Evolutionary conservation across 2,888 invertebrate genomes (phyloP), one percentile per base, ranked within the genome.

Genomic region (Lochmaea capreae): DNA sequence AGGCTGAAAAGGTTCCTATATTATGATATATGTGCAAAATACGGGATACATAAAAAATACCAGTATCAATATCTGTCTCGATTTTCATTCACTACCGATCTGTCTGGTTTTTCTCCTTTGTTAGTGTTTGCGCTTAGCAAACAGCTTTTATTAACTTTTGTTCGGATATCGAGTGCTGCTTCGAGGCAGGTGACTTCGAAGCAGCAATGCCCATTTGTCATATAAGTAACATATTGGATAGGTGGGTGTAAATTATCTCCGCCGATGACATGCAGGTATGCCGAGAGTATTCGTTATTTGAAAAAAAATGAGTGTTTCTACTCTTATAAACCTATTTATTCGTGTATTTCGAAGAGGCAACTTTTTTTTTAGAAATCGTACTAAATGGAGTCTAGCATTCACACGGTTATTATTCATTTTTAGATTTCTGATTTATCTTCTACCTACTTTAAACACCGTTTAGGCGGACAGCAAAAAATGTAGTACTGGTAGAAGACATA

Each of bases 171-270:
- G 58, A 67, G 16, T 67, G 67, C 58, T 42, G 57, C 67, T 61
- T 66, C 57, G 65, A 65, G 71, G 58, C 71, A 71, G 65, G 58
- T 71, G 71, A 70, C 58, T 65, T 43, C 58, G 58, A 12, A 43
- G 43, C 68, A 52, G 59, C 71, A 57, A 67, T 68, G 73, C 71
- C 67, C 76, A 74, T 75, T 75, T 77, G 75, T 77, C 78, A 77
- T 77, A 74, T 74, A 63, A 39, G 71, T 74, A 74, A 77, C 74
- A 63, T 76, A 77, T 75, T 67, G 76, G 61, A 71, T 62, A 63
- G 66, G 77, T 78, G 77, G 76, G 76, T 76, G 76, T 79, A 79
- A 76, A 79, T 79, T 75, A 77, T 78, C 70, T 77, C 57, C 57
- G 68, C 54, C 75, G 74, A 75, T 74, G 76, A 78, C 72, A 65